A percentile compares a stretch with the other conserved stretches of the same genome.
Evolutionary conservation across 2,113 vertebrate species (phyloP).

Genomic region (Ursus arctos): DNA sequence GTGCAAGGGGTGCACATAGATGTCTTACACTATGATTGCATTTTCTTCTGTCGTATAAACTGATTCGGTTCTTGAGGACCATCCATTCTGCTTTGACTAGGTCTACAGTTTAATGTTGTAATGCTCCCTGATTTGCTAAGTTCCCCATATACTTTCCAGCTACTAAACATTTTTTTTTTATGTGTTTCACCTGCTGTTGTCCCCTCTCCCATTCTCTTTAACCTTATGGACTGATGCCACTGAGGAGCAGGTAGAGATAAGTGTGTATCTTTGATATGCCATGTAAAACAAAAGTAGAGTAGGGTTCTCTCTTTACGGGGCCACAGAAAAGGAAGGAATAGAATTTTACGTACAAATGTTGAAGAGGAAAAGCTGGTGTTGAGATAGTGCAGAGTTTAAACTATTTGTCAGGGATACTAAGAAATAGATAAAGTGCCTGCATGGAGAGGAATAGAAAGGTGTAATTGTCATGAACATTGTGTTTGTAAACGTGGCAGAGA

Average conservation of each 20-base stretch:
- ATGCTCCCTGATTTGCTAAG: neutral
- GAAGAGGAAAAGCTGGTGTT: constrained; percentile 66
- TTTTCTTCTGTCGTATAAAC: neutral
- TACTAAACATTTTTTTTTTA: neutral
- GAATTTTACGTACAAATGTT: neutral
- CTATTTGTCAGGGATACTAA: constrained; percentile 52
- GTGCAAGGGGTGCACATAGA: neutral
- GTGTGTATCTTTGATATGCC: constrained; percentile 82
- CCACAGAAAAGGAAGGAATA: neutral
- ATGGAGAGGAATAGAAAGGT: neutral
- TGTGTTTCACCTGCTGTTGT: neutral
- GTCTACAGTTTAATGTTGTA: neutral
- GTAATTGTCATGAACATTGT: neutral
- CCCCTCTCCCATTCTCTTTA: neutral
- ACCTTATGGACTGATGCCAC: neutral
- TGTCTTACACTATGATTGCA: neutral
- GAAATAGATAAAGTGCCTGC: constrained; percentile 23
- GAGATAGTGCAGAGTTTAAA: constrained; percentile 63
- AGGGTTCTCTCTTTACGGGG: constrained; percentile 68
- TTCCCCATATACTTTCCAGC: neutral
- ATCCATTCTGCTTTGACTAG: neutral
- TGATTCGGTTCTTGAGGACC: neutral
- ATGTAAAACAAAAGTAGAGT: constrained; percentile 48
- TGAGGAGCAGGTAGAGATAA: constrained; percentile 9
- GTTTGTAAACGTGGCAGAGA: neutral